A percentile compares a stretch with the other conserved stretches of the same genome.
phyloP scores from a whole-genome alignment of 2,113 vertebrate genomes.

The Cyanoderma ruficeps region DNA sequence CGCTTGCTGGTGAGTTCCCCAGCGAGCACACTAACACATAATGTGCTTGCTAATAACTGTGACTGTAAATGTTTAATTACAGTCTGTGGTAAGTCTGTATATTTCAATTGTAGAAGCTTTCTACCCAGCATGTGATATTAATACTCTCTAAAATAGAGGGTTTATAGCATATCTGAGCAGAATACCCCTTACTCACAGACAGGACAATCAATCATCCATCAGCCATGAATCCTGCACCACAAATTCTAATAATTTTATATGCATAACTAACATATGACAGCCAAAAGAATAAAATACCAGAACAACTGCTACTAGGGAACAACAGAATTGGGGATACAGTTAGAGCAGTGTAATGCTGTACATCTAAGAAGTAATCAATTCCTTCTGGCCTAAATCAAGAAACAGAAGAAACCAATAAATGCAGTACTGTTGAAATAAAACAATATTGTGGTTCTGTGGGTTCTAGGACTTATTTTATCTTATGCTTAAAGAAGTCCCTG shows the following conservation, averaged over 20 bases:
- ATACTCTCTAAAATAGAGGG: slow-evolving; percentile 28
- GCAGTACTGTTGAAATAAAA: slow-evolving; percentile 55
- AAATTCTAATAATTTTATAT: slow-evolving; percentile 22
- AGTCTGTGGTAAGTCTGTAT: neutral
- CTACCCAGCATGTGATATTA: slow-evolving; percentile 30
- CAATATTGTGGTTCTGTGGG: slow-evolving; percentile 64
- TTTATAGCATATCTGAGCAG: slow-evolving; percentile 27
- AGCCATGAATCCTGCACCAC: neutral
- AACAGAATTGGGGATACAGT: neutral
- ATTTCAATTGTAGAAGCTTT: slow-evolving; percentile 18
- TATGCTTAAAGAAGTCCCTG: neutral
- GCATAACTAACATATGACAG: neutral
- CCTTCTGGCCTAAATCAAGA: slow-evolving; percentile 50
- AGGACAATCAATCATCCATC: neutral
- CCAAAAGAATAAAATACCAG: slow-evolving; percentile 24
- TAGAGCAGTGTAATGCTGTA: neutral
- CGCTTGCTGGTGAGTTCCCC: neutral
- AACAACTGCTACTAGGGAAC: slow-evolving; percentile 16
- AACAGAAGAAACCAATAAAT: slow-evolving; percentile 63
- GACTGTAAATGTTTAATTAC: slow-evolving; percentile 41
- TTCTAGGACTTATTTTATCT: slow-evolving; percentile 15
- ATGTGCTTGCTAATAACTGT: slow-evolving; percentile 25
- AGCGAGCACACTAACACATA: neutral
- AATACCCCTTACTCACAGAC: neutral
- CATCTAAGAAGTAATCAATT: slow-evolving; percentile 26